Conservation (phyloP, 2,797 vertebrate genomes). For the Emys orbicularis region DNA sequence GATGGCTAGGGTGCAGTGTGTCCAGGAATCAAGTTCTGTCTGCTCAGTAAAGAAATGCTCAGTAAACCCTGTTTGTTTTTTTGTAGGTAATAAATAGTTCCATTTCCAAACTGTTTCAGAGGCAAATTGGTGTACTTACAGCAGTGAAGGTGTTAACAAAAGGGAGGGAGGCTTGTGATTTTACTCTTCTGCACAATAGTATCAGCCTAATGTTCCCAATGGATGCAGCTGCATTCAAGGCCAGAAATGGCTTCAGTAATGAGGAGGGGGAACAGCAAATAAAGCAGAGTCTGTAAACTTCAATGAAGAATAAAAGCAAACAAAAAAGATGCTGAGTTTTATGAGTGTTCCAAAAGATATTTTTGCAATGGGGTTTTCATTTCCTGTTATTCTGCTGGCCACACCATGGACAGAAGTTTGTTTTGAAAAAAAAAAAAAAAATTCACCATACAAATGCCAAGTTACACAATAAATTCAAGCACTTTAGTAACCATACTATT, state of each 20-base stretch:
- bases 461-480: constrained; percentile 1
- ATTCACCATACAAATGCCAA: not conserved
- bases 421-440: not conserved
- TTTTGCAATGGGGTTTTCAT: constrained; percentile 27
- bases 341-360: not conserved
- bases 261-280: constrained; percentile 56
- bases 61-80: not conserved
- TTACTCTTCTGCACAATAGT: constrained; percentile 37
- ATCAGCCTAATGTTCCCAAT: constrained; percentile 66
- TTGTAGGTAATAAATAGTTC: not conserved
- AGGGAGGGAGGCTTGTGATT: constrained; percentile 31
- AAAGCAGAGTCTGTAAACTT: constrained; percentile 56
- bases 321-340: constrained; percentile 50
- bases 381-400: constrained; percentile 9
- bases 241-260: constrained; percentile 58
- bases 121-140: constrained; percentile 3
- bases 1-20: not conserved
- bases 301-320: constrained; percentile 63
- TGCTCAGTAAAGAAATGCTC: not conserved
- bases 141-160: constrained; percentile 51
- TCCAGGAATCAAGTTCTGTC: accelerated
- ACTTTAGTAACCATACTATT: constrained; percentile 31
- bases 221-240: constrained; percentile 52
- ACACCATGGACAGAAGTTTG: not conserved
- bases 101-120: constrained; percentile 2